These are phyloP conservation scores for Brachionus plicatilis DNA, from an alignment of 1,140 invertebrate genomes.

Conservation along the genomic window DNA sequence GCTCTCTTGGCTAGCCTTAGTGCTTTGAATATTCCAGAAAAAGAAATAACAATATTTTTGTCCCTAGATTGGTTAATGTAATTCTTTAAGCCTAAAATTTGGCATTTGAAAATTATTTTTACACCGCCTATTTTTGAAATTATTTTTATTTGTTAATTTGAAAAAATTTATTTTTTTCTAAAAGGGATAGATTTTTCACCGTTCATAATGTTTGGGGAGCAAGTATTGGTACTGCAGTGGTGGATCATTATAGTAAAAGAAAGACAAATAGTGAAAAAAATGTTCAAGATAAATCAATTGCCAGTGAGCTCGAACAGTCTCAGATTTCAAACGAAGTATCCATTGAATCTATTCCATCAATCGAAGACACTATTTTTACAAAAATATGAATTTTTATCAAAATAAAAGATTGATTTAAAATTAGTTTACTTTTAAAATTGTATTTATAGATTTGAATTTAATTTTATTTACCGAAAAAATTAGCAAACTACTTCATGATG, in stretches of 20 bases:
- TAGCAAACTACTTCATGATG: no score
- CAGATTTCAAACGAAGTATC: not conserved
- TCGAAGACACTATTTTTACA: not conserved
- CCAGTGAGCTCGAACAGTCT: not conserved
- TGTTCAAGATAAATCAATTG: not conserved
- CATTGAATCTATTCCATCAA: not conserved
- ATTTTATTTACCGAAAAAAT: no score
- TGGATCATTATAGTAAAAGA: conserved; percentile 59
- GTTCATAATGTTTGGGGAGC: conserved; percentile 18
- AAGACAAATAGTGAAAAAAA: not conserved
- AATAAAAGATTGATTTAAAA: no score
- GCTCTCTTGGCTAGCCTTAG: conserved; percentile 94
- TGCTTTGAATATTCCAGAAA: conserved; percentile 80
- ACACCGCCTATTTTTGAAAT: conserved; percentile 42
- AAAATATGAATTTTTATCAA: not conserved
- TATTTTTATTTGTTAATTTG: not conserved
- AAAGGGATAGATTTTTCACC: conserved; percentile 40
- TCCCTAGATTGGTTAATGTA: conserved; percentile 78
- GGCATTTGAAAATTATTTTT: conserved; percentile 43
- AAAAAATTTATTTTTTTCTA: not conserved
- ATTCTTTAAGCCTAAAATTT: not conserved
- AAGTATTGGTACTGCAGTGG: not conserved
- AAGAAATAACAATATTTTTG: conserved; percentile 85
- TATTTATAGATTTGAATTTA: no score
- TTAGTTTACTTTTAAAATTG: not conserved